Conservation (phyloP, 2,113 vertebrate species). For the Porphyrio hochstetteri region DNA sequence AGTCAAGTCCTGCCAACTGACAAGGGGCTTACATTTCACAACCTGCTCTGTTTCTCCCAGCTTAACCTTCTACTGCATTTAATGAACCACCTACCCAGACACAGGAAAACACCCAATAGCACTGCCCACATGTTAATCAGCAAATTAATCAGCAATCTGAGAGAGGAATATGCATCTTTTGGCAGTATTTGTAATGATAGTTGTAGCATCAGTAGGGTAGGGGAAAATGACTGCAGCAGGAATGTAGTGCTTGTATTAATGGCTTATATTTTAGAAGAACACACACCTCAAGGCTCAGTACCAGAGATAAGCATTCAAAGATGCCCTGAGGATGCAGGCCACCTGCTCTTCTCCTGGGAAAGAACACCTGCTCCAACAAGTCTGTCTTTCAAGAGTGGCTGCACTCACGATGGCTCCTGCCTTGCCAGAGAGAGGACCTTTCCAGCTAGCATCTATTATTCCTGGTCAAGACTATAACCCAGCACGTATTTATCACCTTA, state of each 20-base stretch:
- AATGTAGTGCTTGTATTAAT: background rate
- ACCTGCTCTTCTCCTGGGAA: background rate
- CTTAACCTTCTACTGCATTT: background rate
- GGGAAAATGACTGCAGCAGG: background rate
- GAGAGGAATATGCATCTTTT: background rate
- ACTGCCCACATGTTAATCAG: background rate
- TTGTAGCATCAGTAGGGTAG: background rate
- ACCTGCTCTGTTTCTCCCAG: background rate
- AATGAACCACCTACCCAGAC: background rate
- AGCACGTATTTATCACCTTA: background rate
- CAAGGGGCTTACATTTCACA: background rate
- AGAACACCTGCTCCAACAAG: background rate
- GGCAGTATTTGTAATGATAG: background rate
- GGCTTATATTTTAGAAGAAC: background rate
- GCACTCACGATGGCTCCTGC: background rate
- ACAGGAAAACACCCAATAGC: background rate
- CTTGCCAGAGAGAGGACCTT: background rate
- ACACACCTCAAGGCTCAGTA: background rate
- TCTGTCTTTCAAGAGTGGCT: background rate
- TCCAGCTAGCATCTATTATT: background rate
- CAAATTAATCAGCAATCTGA: background rate
- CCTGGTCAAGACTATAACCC: background rate
- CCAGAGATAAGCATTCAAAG: background rate
- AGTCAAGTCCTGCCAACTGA: background rate
- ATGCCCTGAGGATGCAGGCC: background rate